Percentiles rank a stretch among this genome's conserved stretches.
Evolutionary conservation across 2,113 vertebrate species (phyloP).

Genomic region (Campylomormyrus numenius): DNA sequence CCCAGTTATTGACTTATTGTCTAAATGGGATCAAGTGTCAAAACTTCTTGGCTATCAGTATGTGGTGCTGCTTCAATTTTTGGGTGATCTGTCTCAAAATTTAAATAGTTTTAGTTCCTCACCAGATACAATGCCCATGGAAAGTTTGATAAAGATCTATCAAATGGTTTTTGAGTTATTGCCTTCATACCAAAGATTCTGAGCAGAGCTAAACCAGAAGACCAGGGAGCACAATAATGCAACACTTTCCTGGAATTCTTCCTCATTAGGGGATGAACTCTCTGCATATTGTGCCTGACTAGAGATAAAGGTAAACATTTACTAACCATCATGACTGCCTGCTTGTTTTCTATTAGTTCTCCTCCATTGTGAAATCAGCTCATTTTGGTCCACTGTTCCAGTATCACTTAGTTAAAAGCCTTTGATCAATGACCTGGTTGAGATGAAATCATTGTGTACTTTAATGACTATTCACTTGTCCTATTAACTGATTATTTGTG

Average conservation of each 20-base stretch:
- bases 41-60: neutral
- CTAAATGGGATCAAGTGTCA: neutral
- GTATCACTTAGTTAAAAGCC: neutral
- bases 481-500: neutral
- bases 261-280: neutral
- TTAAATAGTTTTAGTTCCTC: neutral
- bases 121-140: neutral
- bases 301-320: neutral
- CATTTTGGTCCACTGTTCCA: neutral
- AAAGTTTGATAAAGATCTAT: neutral
- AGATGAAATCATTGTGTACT: neutral
- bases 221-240: neutral
- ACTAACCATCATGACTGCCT: neutral
- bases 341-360: neutral
- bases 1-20: neutral
- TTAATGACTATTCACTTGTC: neutral
- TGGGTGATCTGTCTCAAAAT: neutral
- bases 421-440: neutral
- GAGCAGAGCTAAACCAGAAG: neutral
- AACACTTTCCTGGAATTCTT: neutral
- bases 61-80: neutral
- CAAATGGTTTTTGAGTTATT: neutral
- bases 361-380: neutral
- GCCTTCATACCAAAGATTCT: too few species aligned
- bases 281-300: neutral